A percentile compares a stretch with the other conserved stretches of the same genome.
phyloP scores from a whole-genome alignment of 2,797 vertebrate genomes.

The Phrynocephalus forsythii region DNA sequence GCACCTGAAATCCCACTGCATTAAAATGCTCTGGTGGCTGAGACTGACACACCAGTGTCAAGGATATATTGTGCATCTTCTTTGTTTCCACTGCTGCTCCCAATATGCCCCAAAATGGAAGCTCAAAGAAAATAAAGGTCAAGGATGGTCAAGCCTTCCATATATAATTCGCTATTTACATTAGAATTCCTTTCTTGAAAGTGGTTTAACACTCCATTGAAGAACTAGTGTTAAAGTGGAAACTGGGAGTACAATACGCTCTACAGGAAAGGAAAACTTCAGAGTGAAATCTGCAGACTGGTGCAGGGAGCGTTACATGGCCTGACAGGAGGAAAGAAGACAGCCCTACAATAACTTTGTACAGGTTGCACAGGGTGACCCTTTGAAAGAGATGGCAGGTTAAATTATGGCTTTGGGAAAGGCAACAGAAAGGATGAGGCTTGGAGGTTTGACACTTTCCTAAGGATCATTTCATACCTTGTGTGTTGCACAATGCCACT shows the following conservation, averaged over 20 bases:
- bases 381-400: not conserved
- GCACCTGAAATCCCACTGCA: not conserved
- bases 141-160: constrained; percentile 57
- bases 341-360: not conserved
- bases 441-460: not conserved
- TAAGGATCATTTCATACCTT: not conserved
- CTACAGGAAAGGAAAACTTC: constrained; percentile 45
- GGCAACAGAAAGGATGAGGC: not conserved
- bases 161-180: constrained; percentile 58
- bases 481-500: not conserved
- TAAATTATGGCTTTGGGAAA: not conserved
- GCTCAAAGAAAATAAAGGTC: constrained; percentile 52
- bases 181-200: constrained; percentile 61
- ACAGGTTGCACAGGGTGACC: not conserved
- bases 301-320: not conserved
- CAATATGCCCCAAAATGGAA: constrained; percentile 46
- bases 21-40: constrained; percentile 34
- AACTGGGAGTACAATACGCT: constrained; percentile 39
- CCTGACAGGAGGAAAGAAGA: constrained; percentile 19
- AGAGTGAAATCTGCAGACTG: constrained; percentile 47
- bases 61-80: constrained; percentile 39
- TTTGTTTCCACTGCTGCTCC: constrained; percentile 69
- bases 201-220: constrained; percentile 65
- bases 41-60: constrained; percentile 32
- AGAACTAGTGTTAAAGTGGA: constrained; percentile 60